Evolutionary conservation across 2,888 invertebrate genomes (phyloP).

Genomic region (Mythimna vitellina): DNA sequence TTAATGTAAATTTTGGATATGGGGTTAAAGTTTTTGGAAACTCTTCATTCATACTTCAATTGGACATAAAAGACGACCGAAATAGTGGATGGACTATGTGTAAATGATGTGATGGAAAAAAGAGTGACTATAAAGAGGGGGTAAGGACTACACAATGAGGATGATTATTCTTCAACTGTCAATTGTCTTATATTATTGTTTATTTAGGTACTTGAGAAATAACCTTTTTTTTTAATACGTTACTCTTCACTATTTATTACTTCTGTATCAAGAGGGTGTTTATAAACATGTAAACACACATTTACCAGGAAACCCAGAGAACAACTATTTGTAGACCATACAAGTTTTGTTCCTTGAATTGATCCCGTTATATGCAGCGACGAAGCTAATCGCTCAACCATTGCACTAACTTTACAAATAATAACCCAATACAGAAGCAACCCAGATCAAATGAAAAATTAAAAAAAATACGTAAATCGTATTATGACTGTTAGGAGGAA

Average conservation of each 20-base stretch:
- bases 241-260: no score
- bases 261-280: no score
- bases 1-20: not conserved
- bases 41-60: not conserved
- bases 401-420: no score
- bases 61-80: not conserved
- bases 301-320: no score
- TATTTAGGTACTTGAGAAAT: not conserved
- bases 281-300: no score
- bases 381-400: not conserved
- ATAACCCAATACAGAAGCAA: no score
- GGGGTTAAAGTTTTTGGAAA: not conserved
- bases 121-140: not conserved
- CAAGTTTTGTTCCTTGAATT: no score
- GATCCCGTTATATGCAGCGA: no score
- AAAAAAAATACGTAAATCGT: rapidly evolving
- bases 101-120: not conserved
- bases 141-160: not conserved
- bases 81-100: not conserved
- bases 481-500: not conserved
- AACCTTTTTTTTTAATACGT: not conserved
- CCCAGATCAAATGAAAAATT: not conserved
- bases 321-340: no score
- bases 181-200: not conserved
- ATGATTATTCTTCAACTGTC: not conserved